These are phyloP conservation scores for Dyspetes luteomarginatus DNA, from an alignment of 2,888 invertebrate genomes.

Conservation along the genomic window DNA sequence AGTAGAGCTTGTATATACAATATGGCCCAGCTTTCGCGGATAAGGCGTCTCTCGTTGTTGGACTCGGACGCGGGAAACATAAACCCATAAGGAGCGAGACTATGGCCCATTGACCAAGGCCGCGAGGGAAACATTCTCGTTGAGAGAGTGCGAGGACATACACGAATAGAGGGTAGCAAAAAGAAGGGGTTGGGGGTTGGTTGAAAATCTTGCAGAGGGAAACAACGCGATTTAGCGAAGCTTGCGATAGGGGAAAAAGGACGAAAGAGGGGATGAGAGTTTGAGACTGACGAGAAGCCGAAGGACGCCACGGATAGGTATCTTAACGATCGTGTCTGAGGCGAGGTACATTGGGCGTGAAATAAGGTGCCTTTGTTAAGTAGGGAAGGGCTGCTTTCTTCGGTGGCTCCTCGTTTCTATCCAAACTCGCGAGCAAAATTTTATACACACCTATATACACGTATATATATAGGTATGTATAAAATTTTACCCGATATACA, in stretches of 20 bases:
- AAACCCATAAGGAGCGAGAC: conserved; percentile 72
- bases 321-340: conserved; percentile 81
- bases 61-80: conserved; percentile 71
- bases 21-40: conserved; percentile 31
- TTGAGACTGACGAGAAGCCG: conserved; percentile 60
- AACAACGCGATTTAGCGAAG: conserved; percentile 2
- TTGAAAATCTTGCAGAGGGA: conserved; percentile 12
- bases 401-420: conserved; percentile 9
- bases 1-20: not conserved
- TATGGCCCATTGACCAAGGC: conserved; percentile 69
- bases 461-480: too few species aligned
- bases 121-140: conserved; percentile 38
- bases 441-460: conserved; percentile 23
- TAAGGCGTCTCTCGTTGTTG: conserved; percentile 44
- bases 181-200: conserved; percentile 43
- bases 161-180: conserved; percentile 22
- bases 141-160: conserved; percentile 31
- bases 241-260: not conserved
- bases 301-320: conserved; percentile 72
- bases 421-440: not conserved
- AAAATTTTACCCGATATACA: too few species aligned
- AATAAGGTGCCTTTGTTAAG: conserved; percentile 78
- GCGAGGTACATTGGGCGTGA: conserved; percentile 78
- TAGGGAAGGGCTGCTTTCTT: conserved; percentile 64
- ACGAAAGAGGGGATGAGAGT: conserved; percentile 27